Percentiles rank a stretch among this genome's conserved stretches.
Conservation (phyloP, 1,140 invertebrate species). For the Listronotus bonariensis region DNA sequence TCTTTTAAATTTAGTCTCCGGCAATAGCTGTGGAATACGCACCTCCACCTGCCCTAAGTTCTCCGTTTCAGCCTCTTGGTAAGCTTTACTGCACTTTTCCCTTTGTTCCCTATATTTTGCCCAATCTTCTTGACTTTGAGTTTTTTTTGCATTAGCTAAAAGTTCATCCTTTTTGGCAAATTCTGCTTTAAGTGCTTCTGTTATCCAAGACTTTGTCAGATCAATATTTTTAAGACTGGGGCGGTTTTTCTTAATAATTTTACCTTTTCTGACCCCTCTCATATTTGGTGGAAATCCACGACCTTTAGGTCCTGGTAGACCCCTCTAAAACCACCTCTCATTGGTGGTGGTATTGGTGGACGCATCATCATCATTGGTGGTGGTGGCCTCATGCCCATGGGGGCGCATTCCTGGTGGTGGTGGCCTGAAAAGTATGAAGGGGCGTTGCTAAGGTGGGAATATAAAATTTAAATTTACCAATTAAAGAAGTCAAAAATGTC, state of each 20-base stretch:
- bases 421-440: constrained; percentile 24
- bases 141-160: constrained; percentile 47
- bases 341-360: constrained; percentile 34
- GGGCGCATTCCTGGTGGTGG: constrained; percentile 43
- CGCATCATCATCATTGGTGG: constrained; percentile 48
- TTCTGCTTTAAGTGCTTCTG: constrained; percentile 49
- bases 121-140: constrained; percentile 52
- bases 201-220: constrained; percentile 53
- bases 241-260: constrained; percentile 48
- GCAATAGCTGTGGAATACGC: constrained; percentile 55
- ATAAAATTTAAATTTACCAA: too few species aligned
- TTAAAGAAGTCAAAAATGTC: too few species aligned
- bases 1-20: constrained; percentile 49
- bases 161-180: constrained; percentile 53
- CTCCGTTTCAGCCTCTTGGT: constrained; percentile 49
- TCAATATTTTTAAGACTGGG: constrained; percentile 46
- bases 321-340: constrained; percentile 40
- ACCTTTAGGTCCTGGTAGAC: constrained; percentile 20
- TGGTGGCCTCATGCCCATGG: constrained; percentile 46
- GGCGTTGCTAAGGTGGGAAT: constrained; percentile 14
- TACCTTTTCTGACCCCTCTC: constrained; percentile 40
- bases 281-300: constrained; percentile 31
- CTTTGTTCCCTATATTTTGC: constrained; percentile 50
- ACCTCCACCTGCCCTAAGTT: constrained; percentile 57
- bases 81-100: constrained; percentile 52